Percentiles rank a stretch among this genome's conserved stretches.
Evolutionary conservation across 2,888 invertebrate species (phyloP).

Genomic region (Troides helena): DNA sequence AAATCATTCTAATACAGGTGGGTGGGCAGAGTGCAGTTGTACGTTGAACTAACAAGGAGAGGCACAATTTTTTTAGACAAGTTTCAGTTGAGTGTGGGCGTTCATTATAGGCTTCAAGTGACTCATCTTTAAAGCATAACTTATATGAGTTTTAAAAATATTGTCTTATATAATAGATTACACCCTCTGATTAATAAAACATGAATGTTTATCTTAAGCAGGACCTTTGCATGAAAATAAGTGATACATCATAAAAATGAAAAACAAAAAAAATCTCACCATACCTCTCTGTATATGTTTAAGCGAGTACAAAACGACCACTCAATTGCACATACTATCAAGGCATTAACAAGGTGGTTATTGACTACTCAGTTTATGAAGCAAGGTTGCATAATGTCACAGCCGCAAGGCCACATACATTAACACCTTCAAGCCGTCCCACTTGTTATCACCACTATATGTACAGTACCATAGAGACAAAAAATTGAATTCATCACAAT

Average conservation of each 20-base stretch:
- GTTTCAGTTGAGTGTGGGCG: constrained; percentile 19
- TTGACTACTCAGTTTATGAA: constrained; percentile 26
- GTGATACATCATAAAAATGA: too few species aligned
- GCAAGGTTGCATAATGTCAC: constrained; percentile 33
- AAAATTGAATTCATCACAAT: too few species aligned
- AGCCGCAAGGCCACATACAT: constrained; percentile 32
- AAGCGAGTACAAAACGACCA: too few species aligned
- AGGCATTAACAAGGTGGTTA: not conserved
- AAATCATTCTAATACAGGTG: not conserved
- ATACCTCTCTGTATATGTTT: too few species aligned
- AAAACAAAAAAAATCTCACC: too few species aligned
- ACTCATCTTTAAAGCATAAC: constrained; percentile 20
- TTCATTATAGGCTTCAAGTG: constrained; percentile 20
- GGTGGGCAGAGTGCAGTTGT: not conserved
- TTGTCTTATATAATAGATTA: too few species aligned
- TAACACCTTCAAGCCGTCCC: constrained; percentile 22
- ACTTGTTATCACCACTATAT: constrained; percentile 31
- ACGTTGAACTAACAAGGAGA: constrained; percentile 15
- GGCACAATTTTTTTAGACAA: constrained; percentile 15
- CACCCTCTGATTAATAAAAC: too few species aligned
- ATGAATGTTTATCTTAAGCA: too few species aligned
- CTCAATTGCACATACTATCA: not conserved
- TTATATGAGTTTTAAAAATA: too few species aligned
- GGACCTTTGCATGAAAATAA: too few species aligned
- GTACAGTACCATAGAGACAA: too few species aligned